Evolutionary conservation across 2,888 invertebrate species (phyloP).

Genomic region (Phyllotreta striolata): DNA sequence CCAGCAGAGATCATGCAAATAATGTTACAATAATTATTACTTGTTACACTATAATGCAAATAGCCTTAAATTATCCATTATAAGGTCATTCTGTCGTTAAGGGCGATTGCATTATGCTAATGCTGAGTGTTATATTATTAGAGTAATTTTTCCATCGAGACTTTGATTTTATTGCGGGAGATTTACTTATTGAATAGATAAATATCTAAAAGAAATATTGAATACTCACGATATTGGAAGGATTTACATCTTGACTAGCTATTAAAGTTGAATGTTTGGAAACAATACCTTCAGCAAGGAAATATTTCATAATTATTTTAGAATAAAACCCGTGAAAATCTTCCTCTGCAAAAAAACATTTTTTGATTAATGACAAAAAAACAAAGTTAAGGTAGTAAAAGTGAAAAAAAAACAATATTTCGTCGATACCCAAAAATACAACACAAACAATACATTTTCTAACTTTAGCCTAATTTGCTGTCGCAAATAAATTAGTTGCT

Average conservation of each 20-base stretch:
- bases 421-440: background rate
- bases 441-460: no score
- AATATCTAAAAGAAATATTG: constrained; percentile 11
- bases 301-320: constrained; percentile 81
- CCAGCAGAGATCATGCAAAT: no score
- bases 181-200: background rate
- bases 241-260: constrained; percentile 76
- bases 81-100: no score
- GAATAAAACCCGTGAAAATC: constrained; percentile 82
- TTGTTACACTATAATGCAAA: no score
- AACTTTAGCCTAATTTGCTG: no score
- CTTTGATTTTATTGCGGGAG: background rate
- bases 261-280: constrained; percentile 77
- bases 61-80: no score
- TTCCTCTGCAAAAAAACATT: constrained; percentile 73
- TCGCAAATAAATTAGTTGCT: no score
- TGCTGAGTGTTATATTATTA: no score
- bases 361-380: no score
- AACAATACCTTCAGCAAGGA: constrained; percentile 85
- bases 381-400: no score
- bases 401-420: constrained; percentile 3
- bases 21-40: background rate
- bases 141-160: no score
- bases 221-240: constrained; percentile 68
- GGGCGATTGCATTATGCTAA: no score